Evolutionary conservation across 2,797 vertebrate species (phyloP).

Genomic region (Peromyscus eremicus): DNA sequence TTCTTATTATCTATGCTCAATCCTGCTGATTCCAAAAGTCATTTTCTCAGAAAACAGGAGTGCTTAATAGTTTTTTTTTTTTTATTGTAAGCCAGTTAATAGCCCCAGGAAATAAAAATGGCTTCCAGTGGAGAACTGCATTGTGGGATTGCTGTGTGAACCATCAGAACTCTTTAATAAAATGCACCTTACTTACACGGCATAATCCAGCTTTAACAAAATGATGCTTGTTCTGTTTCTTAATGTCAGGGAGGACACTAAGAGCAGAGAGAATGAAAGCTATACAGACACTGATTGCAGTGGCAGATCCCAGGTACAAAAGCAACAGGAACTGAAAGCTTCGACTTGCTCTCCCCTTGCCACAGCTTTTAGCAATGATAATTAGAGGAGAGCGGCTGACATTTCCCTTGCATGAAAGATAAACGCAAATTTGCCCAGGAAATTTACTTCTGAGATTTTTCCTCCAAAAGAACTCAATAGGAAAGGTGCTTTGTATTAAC

Average conservation of each 20-base stretch:
- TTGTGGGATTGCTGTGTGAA: slow-evolving; percentile 50
- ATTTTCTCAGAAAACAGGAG: slow-evolving; percentile 63
- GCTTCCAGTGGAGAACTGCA: slow-evolving; percentile 60
- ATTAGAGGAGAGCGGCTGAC: slow-evolving; percentile 68
- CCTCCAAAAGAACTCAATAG: slow-evolving; percentile 61
- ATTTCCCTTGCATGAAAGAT: slow-evolving; percentile 71
- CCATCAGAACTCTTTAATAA: slow-evolving; percentile 55
- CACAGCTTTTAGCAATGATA: slow-evolving; percentile 63
- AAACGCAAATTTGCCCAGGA: slow-evolving; percentile 71
- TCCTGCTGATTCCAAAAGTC: slow-evolving; percentile 50
- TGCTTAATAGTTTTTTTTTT: slow-evolving; percentile 42
- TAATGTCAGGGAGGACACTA: slow-evolving; percentile 66
- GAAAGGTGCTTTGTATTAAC: slow-evolving; percentile 70
- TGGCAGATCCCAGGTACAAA: slow-evolving; percentile 49
- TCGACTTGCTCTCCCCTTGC: slow-evolving; percentile 34
- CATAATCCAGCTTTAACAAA: slow-evolving; percentile 72
- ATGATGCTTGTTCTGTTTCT: slow-evolving; percentile 59
- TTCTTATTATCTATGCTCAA: slow-evolving; percentile 51
- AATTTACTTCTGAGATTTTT: slow-evolving; percentile 73
- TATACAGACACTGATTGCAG: slow-evolving; percentile 14
- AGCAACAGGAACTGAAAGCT: slow-evolving; percentile 65
- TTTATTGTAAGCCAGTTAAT: slow-evolving; percentile 50
- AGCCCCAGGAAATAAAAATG: slow-evolving; percentile 69
- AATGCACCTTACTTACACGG: slow-evolving; percentile 64
- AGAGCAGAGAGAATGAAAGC: slow-evolving; percentile 43